Percentiles rank a stretch among this genome's conserved stretches.
phyloP scores from a whole-genome alignment of 1,140 invertebrate species.

The Elymnias hypermnestra region DNA sequence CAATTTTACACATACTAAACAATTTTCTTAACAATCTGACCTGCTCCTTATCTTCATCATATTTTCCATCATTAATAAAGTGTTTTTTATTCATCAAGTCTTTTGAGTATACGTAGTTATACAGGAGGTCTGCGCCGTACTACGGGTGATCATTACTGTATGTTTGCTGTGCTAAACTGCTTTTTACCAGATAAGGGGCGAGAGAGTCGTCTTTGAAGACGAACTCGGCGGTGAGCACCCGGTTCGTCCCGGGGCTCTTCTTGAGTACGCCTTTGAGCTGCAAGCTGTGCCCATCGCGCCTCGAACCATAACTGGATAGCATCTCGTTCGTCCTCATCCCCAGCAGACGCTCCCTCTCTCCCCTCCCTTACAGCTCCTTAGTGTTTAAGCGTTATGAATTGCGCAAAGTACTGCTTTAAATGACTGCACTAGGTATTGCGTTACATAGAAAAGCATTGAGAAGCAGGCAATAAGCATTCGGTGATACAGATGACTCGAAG shows the following conservation, averaged over 20 bases:
- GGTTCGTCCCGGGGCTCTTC: constrained; percentile 36
- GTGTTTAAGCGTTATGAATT: constrained; percentile 2
- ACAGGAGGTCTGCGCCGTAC: too few species aligned
- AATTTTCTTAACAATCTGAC: too few species aligned
- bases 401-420: too few species aligned
- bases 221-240: constrained; percentile 31
- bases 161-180: not conserved
- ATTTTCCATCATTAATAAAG: too few species aligned
- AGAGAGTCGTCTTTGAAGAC: constrained; percentile 46
- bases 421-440: too few species aligned
- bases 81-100: too few species aligned
- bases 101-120: too few species aligned
- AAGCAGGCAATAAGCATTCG: not conserved
- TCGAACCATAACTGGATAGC: constrained; percentile 67
- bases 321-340: constrained; percentile 45
- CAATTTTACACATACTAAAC: too few species aligned
- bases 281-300: constrained; percentile 54
- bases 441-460: not conserved
- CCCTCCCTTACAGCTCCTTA: constrained; percentile 6
- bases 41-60: too few species aligned
- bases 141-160: too few species aligned
- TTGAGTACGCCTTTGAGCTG: constrained; percentile 42
- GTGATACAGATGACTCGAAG: not conserved
- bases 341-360: constrained; percentile 1
- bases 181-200: constrained; percentile 52